Conservation (phyloP, 2,113 vertebrate species). For the Salvelinus fontinalis region DNA sequence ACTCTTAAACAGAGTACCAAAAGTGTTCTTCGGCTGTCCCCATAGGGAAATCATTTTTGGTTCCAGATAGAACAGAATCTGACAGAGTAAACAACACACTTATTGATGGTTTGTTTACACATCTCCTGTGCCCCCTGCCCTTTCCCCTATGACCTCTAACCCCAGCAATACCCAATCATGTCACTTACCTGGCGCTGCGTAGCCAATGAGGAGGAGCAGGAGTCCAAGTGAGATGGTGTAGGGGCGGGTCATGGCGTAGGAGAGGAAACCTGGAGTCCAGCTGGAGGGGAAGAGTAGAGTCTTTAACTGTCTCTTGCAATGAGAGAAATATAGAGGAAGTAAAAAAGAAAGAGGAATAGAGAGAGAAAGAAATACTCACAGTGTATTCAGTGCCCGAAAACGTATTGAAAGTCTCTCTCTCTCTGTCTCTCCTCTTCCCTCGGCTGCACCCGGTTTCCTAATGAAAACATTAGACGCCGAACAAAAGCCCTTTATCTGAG, state of each 20-base stretch:
- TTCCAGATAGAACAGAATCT: too few species aligned
- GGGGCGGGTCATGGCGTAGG: conserved; percentile 52
- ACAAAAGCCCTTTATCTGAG: conserved; percentile 59
- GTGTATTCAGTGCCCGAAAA: not conserved
- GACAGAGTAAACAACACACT: not conserved
- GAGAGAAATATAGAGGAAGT: not conserved
- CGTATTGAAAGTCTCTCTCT: not conserved
- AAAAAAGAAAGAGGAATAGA: conserved; percentile 6
- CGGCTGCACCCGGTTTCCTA: conserved; percentile 58
- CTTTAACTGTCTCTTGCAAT: not conserved
- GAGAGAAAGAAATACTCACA: not conserved
- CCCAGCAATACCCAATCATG: not conserved
- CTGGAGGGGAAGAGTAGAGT: conserved; percentile 14
- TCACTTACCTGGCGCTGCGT: conserved; percentile 65
- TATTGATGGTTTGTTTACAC: not conserved
- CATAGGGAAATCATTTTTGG: too few species aligned
- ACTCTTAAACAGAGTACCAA: not conserved
- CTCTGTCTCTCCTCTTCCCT: conserved; percentile 15
- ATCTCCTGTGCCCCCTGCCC: not conserved
- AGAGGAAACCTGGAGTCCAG: conserved; percentile 20
- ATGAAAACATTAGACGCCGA: conserved; percentile 63
- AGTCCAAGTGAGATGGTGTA: conserved; percentile 38
- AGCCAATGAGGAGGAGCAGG: conserved; percentile 68
- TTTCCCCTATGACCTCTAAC: conserved; percentile 17
- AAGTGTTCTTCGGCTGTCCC: not conserved